phyloP scores from a whole-genome alignment of 1,140 invertebrate species.

The Leptopilina clavipes region DNA sequence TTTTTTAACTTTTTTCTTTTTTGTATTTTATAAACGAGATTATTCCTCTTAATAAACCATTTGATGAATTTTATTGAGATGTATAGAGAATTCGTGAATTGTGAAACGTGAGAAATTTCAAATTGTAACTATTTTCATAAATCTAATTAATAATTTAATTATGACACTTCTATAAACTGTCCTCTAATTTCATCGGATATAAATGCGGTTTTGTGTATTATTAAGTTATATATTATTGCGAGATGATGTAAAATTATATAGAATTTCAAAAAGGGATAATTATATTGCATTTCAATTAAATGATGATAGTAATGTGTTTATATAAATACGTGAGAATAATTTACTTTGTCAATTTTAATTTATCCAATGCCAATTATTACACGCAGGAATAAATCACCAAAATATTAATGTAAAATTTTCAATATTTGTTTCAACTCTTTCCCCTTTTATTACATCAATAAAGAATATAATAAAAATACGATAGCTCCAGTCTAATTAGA shows the following conservation, averaged over 20 bases:
- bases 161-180: not conserved
- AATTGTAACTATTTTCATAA: not conserved
- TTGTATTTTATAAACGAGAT: not conserved
- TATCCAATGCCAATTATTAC: no score
- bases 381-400: no score
- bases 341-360: no score
- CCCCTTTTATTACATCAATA: no score
- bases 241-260: not conserved
- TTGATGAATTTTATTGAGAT: no score
- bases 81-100: not conserved
- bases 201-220: slow-evolving; percentile 4
- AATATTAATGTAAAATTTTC: no score
- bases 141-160: slow-evolving; percentile 23
- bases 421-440: no score
- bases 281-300: not conserved
- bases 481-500: not conserved
- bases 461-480: not conserved
- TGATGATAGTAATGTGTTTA: not conserved
- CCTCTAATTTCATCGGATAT: not conserved
- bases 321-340: no score
- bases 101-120: not conserved
- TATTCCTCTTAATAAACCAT: not conserved
- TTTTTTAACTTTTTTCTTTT: not conserved
- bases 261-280: not conserved
- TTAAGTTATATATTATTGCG: not conserved